Conservation (phyloP, 2,888 invertebrate genomes). For the Prostheceraeus crozeri region DNA sequence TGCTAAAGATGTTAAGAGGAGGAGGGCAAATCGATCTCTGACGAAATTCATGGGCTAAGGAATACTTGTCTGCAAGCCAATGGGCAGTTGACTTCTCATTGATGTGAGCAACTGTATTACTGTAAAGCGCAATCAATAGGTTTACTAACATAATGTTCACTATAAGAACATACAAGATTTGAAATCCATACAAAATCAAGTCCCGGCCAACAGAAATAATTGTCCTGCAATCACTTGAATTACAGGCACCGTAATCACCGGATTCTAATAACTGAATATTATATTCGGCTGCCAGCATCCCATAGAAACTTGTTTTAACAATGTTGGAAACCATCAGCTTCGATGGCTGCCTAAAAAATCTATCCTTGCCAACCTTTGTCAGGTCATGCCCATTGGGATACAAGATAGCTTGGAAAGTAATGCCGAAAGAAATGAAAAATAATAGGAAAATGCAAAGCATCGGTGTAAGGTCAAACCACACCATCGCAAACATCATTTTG, state of each 20-base stretch:
- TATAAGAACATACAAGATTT: slow-evolving; percentile 27
- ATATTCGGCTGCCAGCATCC: slow-evolving; percentile 31
- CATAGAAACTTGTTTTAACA: slow-evolving; percentile 27
- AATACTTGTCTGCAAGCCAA: slow-evolving; percentile 36
- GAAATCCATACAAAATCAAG: slow-evolving; percentile 5
- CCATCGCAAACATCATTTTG: slow-evolving; percentile 38
- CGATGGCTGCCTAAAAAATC: background rate
- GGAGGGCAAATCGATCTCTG: slow-evolving; percentile 36
- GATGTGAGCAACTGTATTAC: slow-evolving; percentile 36
- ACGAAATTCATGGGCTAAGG: slow-evolving; percentile 33
- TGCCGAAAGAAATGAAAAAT: slow-evolving; percentile 35
- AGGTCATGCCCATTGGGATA: slow-evolving; percentile 34
- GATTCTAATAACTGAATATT: too few relatives aligned
- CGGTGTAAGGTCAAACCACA: slow-evolving; percentile 34
- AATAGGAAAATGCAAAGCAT: slow-evolving; percentile 32
- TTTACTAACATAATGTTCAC: slow-evolving; percentile 34
- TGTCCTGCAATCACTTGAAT: background rate
- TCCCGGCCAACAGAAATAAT: background rate
- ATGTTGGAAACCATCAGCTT: too few relatives aligned
- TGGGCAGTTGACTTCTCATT: slow-evolving; percentile 33
- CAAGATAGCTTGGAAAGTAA: slow-evolving; percentile 31
- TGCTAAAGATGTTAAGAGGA: slow-evolving; percentile 35
- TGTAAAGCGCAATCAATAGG: slow-evolving; percentile 35
- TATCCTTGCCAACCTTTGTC: slow-evolving; percentile 10
- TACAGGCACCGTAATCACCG: background rate